These are phyloP conservation scores for Serripes groenlandicus DNA, from an alignment of 2,888 invertebrate species.

Conservation along the genomic window DNA sequence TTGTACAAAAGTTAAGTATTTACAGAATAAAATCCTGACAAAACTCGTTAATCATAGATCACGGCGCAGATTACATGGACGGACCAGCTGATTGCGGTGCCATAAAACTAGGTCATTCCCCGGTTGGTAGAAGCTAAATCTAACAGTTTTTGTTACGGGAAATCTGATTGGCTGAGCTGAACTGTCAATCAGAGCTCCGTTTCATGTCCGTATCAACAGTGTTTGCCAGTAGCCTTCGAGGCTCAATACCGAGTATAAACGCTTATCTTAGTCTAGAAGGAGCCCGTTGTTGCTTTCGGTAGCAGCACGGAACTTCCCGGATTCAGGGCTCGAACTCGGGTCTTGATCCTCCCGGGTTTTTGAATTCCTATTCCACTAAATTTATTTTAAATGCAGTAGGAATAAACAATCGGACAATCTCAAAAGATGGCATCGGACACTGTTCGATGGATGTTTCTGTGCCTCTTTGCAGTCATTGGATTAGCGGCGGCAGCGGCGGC, in stretches of 20 bases:
- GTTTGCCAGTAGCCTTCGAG: constrained; percentile 35
- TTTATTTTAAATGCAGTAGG: constrained; percentile 61
- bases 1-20: constrained; percentile 21
- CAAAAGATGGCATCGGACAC: constrained; percentile 64
- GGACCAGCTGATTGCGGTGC: constrained; percentile 13
- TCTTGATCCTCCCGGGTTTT: constrained; percentile 53
- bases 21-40: constrained; percentile 17
- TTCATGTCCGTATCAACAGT: not conserved
- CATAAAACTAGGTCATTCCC: constrained; percentile 15
- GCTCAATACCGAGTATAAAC: constrained; percentile 31
- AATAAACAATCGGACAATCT: constrained; percentile 28
- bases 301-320: constrained; percentile 66
- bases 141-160: constrained; percentile 17
- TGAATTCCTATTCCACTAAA: constrained; percentile 32
- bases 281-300: constrained; percentile 61
- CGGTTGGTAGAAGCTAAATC: not conserved
- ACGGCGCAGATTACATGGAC: not conserved
- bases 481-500: constrained; percentile 48
- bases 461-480: constrained; percentile 58
- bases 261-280: constrained; percentile 35
- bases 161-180: constrained; percentile 20
- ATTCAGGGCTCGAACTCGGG: constrained; percentile 63
- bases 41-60: constrained; percentile 14
- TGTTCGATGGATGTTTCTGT: constrained; percentile 65
- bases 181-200: constrained; percentile 43